Conservation (phyloP, 2,113 vertebrate species). For the Scalopus aquaticus region DNA sequence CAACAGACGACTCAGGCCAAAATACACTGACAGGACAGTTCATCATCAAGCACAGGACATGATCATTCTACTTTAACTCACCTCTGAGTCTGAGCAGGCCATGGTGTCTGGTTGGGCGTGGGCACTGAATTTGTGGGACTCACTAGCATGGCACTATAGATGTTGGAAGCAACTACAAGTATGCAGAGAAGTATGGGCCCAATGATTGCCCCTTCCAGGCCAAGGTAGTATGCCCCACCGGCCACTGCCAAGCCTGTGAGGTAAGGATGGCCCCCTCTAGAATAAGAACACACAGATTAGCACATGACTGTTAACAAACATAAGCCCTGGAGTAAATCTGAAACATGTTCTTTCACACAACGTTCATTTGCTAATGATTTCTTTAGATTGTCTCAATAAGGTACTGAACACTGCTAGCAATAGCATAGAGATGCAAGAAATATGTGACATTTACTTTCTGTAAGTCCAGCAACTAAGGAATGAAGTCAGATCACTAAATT, state of each 20-base stretch:
- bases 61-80: conserved; percentile 74
- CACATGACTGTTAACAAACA: not conserved
- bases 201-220: conserved; percentile 98
- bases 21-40: rapidly evolving
- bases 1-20: not conserved
- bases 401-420: not conserved
- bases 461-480: not conserved
- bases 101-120: conserved; percentile 90
- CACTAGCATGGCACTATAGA: conserved; percentile 98
- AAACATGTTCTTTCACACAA: not conserved
- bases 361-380: not conserved
- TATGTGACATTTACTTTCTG: not conserved
- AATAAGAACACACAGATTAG: conserved; percentile 43
- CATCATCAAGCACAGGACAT: not conserved
- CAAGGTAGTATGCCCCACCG: conserved; percentile 97
- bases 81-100: conserved; percentile 89
- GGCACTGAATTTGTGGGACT: conserved; percentile 93
- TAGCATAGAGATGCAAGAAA: not conserved
- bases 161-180: conserved; percentile 98
- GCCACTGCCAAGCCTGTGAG: conserved; percentile 97
- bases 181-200: conserved; percentile 98
- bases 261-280: conserved; percentile 97
- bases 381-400: not conserved
- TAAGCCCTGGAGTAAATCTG: not conserved
- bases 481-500: not conserved